Base-by-base conservation (phyloP, 1,140 invertebrate genomes). In the Procambarus clarkii region DNA sequence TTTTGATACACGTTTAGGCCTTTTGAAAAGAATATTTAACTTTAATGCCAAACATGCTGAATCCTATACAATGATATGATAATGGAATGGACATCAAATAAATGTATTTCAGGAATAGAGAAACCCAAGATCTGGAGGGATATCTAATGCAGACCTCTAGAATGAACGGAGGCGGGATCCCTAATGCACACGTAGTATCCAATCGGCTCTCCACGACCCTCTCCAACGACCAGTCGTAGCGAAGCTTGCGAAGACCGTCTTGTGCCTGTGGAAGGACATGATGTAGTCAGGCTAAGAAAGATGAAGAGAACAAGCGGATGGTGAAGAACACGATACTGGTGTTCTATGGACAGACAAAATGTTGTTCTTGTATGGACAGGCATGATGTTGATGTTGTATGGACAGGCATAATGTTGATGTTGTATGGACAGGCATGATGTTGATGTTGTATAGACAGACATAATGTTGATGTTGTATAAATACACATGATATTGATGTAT, bases 111-210 rank as follows among this genome's bases (percentile, higher is more conserved):
- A 54, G 21, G 8, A 13, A 54, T 21, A 46, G 50, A 34, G 50
- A 81, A 15, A 24, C 13, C 24, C 3, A 54, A 34, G 13, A 2
- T 81, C 24, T 48, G 15, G n/a, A 86, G 86, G 86, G 77, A 58
- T 79, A 44, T 78, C 86, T 83, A 90, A 82, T 54, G 88, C 88
- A 91, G 88, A 91, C 88, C 88, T 91, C 88, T 86, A 79, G 88
- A 91, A 64, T 91, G 88, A 60, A 86, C 82, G 88, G 88, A 79
- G 82, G 83, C 88, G 44, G 88, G 88, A 48, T 91, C 88, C 76
- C 88, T 91, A 79, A 91, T 91, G 80, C 88, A 91, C 48, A 91
- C 88, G 88, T 91, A 91, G 88, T 91, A 91, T 21, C 88, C 88
- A 85, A 91, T 91, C 8, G 88, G 88, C 50, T 91, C 88, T 15